Evolutionary conservation across 2,797 vertebrate species (phyloP), one percentile per base, ranked within the genome.

Genomic region (Intellagama lesueurii): DNA sequence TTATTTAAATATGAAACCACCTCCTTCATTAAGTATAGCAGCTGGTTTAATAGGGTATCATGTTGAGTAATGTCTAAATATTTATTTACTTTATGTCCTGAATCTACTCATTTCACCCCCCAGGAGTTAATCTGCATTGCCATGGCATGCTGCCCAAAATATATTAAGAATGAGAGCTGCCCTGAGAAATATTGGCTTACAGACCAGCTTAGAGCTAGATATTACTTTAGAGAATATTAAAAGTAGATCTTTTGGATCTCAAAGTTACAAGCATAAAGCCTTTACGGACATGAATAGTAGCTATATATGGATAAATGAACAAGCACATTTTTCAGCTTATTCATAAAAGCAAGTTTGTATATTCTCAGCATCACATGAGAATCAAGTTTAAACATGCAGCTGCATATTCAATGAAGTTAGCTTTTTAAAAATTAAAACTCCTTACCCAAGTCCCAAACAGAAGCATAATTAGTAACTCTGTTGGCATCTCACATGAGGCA

Each of bases 1-100:
- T 84, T 93, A 72, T 89, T 86, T 70, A 77, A 90, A 35, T 93
- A 89, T 92, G 91, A 93, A 91, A 35, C 88, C 93, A 69, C 86
- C 30, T 91, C 91, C 88, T 92, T 69, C 91, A 19, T 91, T 93
- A 76, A 94, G 79, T 91, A 92, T 91, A 93, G 91, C 90, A 90
- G 92, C 88, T 56, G 90, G 89, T 92, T 94, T 60, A 91, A 22
- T 87, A 40, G 83, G 81, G 81, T 73, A 89, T 90, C 89, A 88
- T 89, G 16, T 80, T 89, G 73, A 87, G 44, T 91, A 91, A 92
- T 92, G 89, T 91, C 88, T 1, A 89, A 92, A 88, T 94, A 88
- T 47, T 44, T 83, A 81, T 30, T 90, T 47, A 68, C 82, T 93
- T 7, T 52, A 80, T 17, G 64, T 84, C 56, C 40, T 87, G 47